These are phyloP conservation scores for Silurus glanis DNA, from an alignment of 2,113 vertebrate genomes.

Conservation along the genomic window DNA sequence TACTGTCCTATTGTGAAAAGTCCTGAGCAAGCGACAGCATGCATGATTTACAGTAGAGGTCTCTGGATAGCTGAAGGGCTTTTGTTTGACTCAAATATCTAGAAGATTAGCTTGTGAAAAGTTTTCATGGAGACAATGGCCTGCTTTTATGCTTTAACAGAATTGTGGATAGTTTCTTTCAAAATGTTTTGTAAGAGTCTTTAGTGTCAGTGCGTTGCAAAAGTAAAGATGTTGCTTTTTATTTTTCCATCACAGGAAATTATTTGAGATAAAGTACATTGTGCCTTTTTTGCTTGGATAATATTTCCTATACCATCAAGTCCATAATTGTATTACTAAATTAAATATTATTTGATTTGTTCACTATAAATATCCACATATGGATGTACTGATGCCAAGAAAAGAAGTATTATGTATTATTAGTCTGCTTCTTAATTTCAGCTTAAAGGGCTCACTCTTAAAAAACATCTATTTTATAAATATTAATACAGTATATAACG, in stretches of 20 bases:
- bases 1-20: slow-evolving; percentile 9
- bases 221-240: not conserved
- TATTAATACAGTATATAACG: not conserved
- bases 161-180: not conserved
- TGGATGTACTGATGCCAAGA: not conserved
- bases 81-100: slow-evolving; percentile 6
- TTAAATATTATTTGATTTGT: not conserved
- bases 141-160: not conserved
- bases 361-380: not conserved
- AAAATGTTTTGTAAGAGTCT: not conserved
- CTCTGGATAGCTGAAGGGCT: slow-evolving; percentile 9
- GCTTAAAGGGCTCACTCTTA: not conserved
- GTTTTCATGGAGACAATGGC: not conserved
- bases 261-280: not conserved
- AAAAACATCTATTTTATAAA: not conserved
- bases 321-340: not conserved
- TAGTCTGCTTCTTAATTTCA: not conserved
- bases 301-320: not conserved
- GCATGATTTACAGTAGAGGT: not conserved
- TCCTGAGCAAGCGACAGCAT: slow-evolving; percentile 20
- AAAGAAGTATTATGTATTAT: not conserved
- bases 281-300: not conserved
- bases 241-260: not conserved
- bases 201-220: not conserved
- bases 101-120: not conserved